A percentile compares a stretch with the other conserved stretches of the same genome.
Conservation (phyloP, 2,113 vertebrate genomes). For the Chitala chitala region DNA sequence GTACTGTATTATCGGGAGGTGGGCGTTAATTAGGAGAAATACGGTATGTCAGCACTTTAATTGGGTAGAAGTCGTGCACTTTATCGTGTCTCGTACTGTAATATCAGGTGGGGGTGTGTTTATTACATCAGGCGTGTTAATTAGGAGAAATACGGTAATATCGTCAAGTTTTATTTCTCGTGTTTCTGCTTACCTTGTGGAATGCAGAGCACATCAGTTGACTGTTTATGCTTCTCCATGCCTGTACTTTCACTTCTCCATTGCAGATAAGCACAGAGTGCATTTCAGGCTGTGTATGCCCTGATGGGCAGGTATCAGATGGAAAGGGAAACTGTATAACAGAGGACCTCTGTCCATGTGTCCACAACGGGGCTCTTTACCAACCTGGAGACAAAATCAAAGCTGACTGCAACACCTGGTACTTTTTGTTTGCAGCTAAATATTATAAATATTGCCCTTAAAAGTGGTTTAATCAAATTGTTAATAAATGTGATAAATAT, state of each 20-base stretch:
- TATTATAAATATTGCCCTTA: no score
- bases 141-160: no score
- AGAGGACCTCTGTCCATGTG: constrained; percentile 71
- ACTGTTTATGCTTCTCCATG: not conserved
- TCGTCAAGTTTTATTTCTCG: not conserved
- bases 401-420: constrained; percentile 90
- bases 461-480: no score
- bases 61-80: no score
- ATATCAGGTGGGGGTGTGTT: no score
- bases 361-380: constrained; percentile 76
- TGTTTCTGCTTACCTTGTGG: not conserved
- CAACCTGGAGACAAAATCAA: constrained; percentile 68
- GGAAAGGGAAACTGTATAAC: constrained; percentile 70
- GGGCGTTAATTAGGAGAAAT: no score
- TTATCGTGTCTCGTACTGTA: no score
- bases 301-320: constrained; percentile 67
- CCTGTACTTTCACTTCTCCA: not conserved
- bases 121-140: no score
- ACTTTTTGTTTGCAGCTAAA: constrained; percentile 29
- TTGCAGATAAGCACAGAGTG: constrained; percentile 77
- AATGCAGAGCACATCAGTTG: not conserved
- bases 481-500: no score
- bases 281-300: constrained; percentile 82
- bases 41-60: no score
- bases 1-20: no score